These are phyloP conservation scores for Xanthia togata DNA, from an alignment of 2,888 invertebrate species.

Conservation along the genomic window DNA sequence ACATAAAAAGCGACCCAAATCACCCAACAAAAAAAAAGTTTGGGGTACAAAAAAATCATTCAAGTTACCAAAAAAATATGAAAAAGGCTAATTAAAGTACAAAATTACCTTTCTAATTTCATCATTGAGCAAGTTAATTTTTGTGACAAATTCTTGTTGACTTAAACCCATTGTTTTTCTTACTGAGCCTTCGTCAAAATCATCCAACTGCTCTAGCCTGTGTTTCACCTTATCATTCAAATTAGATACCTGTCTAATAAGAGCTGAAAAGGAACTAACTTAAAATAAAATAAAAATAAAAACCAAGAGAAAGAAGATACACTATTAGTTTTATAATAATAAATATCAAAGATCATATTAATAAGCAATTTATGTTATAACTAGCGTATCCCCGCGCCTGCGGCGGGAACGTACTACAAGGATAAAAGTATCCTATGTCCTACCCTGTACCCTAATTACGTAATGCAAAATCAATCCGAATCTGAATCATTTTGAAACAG, in stretches of 20 bases:
- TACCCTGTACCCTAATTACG: too few species aligned
- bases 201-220: slow-evolving; percentile 97
- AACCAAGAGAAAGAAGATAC: slow-evolving; percentile 65
- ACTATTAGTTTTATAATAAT: slow-evolving; percentile 15
- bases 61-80: not conserved
- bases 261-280: slow-evolving; percentile 91
- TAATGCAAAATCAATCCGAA: too few species aligned
- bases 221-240: slow-evolving; percentile 97
- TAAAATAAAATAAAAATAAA: slow-evolving; percentile 81
- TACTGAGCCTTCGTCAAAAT: slow-evolving; percentile 97
- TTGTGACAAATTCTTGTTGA: slow-evolving; percentile 97
- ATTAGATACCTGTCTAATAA: slow-evolving; percentile 95
- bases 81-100: not conserved
- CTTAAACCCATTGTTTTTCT: slow-evolving; percentile 97
- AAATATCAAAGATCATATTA: not conserved
- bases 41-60: not conserved
- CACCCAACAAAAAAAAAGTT: not conserved
- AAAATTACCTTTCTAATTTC: slow-evolving; percentile 93
- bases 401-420: not conserved
- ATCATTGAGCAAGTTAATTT: slow-evolving; percentile 97
- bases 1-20: not conserved
- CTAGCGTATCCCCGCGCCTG: not conserved
- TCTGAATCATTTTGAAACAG: too few species aligned
- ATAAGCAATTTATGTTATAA: not conserved
- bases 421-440: not conserved